Evolutionary conservation across 2,113 vertebrate genomes (phyloP).

Genomic region (Bagarius yarrelli): DNA sequence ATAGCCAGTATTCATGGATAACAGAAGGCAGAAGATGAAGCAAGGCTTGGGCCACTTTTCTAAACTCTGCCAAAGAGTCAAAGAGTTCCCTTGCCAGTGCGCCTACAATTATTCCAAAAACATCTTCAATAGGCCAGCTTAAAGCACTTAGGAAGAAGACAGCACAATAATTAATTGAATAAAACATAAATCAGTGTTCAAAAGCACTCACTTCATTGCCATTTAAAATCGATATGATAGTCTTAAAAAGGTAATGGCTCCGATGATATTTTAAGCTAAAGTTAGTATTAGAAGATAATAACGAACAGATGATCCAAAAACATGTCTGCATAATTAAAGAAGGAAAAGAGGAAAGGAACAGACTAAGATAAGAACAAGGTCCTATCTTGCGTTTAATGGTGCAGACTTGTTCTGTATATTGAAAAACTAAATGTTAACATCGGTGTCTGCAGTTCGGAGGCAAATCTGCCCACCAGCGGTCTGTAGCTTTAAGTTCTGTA

Average conservation of each 20-base stretch:
- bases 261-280: constrained; percentile 24
- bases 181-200: constrained; percentile 42
- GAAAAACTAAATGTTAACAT: not conserved
- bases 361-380: not conserved
- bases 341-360: not conserved
- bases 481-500: not conserved
- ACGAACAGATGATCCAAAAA: constrained; percentile 20
- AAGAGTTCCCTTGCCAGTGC: constrained; percentile 37
- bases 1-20: not conserved
- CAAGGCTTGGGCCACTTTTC: constrained; percentile 15
- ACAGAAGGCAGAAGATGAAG: constrained; percentile 10
- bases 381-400: not conserved
- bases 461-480: too few relatives aligned
- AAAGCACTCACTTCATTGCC: constrained; percentile 28
- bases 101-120: constrained; percentile 28
- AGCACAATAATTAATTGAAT: constrained; percentile 35
- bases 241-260: constrained; percentile 25
- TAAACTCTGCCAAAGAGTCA: constrained; percentile 16
- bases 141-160: constrained; percentile 32
- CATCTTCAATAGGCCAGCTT: constrained; percentile 35
- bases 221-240: constrained; percentile 29
- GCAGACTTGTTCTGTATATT: not conserved
- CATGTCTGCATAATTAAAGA: not conserved
- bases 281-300: constrained; percentile 23
- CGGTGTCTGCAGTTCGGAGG: not conserved